phyloP scores from a whole-genome alignment of 2,113 vertebrate genomes.

The Corythornis madagascariensis region DNA sequence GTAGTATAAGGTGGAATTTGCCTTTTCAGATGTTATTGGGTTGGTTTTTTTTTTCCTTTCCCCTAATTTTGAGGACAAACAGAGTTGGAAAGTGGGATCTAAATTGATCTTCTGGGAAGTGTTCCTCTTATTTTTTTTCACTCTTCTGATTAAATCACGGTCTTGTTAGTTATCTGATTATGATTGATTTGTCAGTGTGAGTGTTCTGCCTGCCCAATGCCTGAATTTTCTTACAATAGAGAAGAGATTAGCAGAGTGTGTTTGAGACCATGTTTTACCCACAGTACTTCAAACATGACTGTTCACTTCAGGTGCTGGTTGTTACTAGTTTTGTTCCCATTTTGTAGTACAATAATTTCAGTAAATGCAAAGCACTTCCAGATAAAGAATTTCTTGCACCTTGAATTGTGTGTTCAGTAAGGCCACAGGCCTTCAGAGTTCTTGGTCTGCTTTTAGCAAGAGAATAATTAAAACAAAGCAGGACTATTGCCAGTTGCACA shows the following conservation, averaged over 20 bases:
- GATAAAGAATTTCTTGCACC: neutral
- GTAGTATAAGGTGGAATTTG: neutral
- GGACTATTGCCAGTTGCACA: neutral
- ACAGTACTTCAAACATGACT: neutral
- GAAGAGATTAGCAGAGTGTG: neutral
- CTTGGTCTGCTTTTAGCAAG: neutral
- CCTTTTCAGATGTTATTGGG: neutral
- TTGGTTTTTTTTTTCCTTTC: neutral
- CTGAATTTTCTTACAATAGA: neutral
- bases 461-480: neutral
- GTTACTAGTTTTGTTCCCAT: neutral
- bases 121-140: neutral
- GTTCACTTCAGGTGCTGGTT: neutral
- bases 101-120: neutral
- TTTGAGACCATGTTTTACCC: neutral
- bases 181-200: accelerated
- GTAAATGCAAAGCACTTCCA: neutral
- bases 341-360: neutral
- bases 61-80: neutral
- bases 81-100: neutral
- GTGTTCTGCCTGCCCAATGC: neutral
- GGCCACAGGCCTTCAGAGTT: neutral
- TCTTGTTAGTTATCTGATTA: neutral
- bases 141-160: neutral
- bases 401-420: neutral